Conservation (phyloP, 1,140 invertebrate genomes). For the Dinothrombium tinctorium region DNA sequence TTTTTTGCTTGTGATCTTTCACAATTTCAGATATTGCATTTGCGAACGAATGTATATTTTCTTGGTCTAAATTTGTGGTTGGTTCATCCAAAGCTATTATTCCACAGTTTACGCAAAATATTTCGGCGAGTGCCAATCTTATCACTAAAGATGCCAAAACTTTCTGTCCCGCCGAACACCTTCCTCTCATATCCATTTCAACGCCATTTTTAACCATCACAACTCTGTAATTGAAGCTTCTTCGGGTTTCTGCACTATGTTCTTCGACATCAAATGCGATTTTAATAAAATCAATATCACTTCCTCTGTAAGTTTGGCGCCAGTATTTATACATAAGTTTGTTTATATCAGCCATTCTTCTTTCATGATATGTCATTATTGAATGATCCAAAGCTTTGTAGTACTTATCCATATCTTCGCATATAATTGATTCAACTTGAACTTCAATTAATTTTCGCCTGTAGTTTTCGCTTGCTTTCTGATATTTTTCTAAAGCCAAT, state of each 20-base stretch:
- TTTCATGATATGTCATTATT: conserved; percentile 50
- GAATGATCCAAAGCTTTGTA: conserved; percentile 55
- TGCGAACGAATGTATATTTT: conserved; percentile 71
- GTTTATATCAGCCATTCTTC: conserved; percentile 74
- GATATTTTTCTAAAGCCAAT: conserved; percentile 21
- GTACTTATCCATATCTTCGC: conserved; percentile 47
- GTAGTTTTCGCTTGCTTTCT: conserved; percentile 22
- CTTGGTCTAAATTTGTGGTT: conserved; percentile 84
- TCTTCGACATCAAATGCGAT: conserved; percentile 26
- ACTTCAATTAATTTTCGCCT: conserved; percentile 23
- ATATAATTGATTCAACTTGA: conserved; percentile 29
- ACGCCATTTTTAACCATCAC: conserved; percentile 55
- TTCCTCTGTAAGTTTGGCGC: conserved; percentile 19
- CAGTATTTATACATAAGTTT: conserved; percentile 47
- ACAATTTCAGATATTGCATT: conserved; percentile 40
- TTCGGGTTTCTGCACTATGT: conserved; percentile 25
- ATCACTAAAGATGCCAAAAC: conserved; percentile 81
- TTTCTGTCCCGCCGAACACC: conserved; percentile 93
- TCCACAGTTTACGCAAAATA: conserved; percentile 73
- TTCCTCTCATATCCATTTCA: conserved; percentile 78
- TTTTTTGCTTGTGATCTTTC: conserved; percentile 25
- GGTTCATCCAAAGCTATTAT: conserved; percentile 92
- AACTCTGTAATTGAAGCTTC: conserved; percentile 58
- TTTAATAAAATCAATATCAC: conserved; percentile 33
- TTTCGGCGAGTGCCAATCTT: conserved; percentile 81